Percentiles rank a stretch among this genome's conserved stretches.
Conservation (phyloP, 2,113 vertebrate species). For the Bubo blakistoni region DNA sequence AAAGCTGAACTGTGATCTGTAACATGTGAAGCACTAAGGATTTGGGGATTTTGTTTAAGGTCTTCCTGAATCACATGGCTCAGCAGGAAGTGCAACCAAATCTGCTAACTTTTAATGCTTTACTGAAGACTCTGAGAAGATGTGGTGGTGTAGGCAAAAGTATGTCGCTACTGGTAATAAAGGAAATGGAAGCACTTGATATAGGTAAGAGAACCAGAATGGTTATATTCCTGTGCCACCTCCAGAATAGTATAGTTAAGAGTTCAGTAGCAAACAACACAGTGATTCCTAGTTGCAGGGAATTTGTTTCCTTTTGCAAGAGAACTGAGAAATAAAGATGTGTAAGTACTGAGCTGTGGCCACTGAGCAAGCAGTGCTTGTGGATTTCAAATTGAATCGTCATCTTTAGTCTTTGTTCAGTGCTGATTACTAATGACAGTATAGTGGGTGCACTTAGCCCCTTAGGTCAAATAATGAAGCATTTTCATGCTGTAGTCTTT, state of each 20-base stretch:
- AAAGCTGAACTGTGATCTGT: background rate
- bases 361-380: background rate
- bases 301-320: background rate
- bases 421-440: background rate
- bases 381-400: background rate
- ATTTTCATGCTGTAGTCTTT: background rate
- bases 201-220: conserved; percentile 74
- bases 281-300: background rate
- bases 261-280: background rate
- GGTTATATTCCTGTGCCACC: background rate
- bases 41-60: conserved; percentile 67
- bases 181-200: conserved; percentile 87
- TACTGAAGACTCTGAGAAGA: conserved; percentile 78
- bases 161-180: conserved; percentile 68
- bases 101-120: conserved; percentile 86
- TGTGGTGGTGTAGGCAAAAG: conserved; percentile 73
- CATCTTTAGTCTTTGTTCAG: background rate
- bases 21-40: background rate
- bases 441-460: background rate
- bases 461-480: background rate
- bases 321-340: background rate
- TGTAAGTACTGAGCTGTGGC: background rate
- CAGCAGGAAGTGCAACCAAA: conserved; percentile 85
- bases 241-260: background rate
- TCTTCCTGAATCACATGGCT: conserved; percentile 86